Base-by-base conservation (phyloP, 2,113 vertebrate genomes). In the Cryptomyrus ogoouensis region DNA sequence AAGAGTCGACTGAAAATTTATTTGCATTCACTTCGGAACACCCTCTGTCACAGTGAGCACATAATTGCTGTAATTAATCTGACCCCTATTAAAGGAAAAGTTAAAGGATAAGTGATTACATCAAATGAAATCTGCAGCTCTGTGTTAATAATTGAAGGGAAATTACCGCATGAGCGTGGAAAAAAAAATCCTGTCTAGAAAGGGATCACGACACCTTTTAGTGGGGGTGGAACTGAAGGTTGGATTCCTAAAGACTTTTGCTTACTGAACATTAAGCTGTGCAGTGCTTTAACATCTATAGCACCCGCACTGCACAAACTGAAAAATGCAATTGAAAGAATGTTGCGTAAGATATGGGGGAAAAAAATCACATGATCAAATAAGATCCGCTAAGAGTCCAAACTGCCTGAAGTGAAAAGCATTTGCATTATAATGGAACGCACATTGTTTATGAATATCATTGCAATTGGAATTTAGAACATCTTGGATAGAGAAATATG, bases 51-150 rank as follows among this genome's bases (percentile, higher is more conserved):
- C 77, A 56, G 49, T 12, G 35, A 83, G 19, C 50, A 83, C 35
- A n/a, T 58, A 89, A 52, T 56, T 44, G 39, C 83, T 42, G 17
- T 58, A 89, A 56, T 83, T 77, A 83, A 74, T 31, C 49, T 83
- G 50, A 89, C 49, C 77, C 44, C 24, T 56, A 83, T 83, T 89
- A 83, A 83, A 84, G 3, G 15, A n/a, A 27, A 89, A 56, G 88
- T 80, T 42, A 83, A 80, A 53, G 77, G 47, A 83, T n/a, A 83
- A 89, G 31, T 56, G 89, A 83, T 89, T 89, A 83, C 50, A 83
- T 53, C 21, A 44, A 42, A 44, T 83, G 74, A 83, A 83, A 83
- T 83, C 89, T 83, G 74, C 31, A 24, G 50, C 49, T 53, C 10
- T 53, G 31, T 42, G 49, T 83, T 83, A 19, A 58, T 89, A 83